Base-by-base conservation (phyloP, 2,888 invertebrate genomes). In the Plutella xylostella region DNA sequence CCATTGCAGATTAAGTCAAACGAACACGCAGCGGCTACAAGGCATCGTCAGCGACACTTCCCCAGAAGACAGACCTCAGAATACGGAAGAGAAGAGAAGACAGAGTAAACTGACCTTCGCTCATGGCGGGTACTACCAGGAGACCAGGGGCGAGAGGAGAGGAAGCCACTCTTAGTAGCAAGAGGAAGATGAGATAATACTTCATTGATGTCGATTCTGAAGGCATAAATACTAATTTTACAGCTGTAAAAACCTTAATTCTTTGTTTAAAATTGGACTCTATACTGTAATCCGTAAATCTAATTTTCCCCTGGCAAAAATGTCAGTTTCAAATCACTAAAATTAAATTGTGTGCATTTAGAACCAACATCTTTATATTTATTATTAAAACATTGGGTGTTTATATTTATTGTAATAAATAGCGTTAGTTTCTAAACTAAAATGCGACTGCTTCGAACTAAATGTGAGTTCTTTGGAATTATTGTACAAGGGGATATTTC, bases 21-120 rank as follows among this genome's bases (percentile, higher is more conserved):
- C 67, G 4, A 79, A 77, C 58, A 67, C 72, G 0, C 73, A 75
- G 21, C 72, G 78, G 9, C 67, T 82, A 0, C 82, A 82, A 60
- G 82, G 80, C 17, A 79, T 79, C 40, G 57, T 18, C 17, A 18
- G 34, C 22, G 70, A 73, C 37, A 65, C 64, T 3, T 65, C 74
- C 1, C 58, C 64, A 0, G 70, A 67, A 0, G 46, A 52, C 0
- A 60, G 62, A 1, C 56, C 60, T 47, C 72, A 73, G 35, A 74
- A 78, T 4, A 71, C 62, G 39, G 68, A 66, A 14, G 57, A 55
- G 9, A 70, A 21, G 19, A 44, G 38, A 28, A 35, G 20, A 15
- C 21, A 35, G n/a, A 28, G 9, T 25, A 45, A 34, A 33, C 28
- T 41, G 6, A 28, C 39, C 18, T 35, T 41, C 4, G 33, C 33